These are phyloP conservation scores for Listronotus oregonensis DNA, from an alignment of 1,140 invertebrate genomes.

Conservation along the genomic window DNA sequence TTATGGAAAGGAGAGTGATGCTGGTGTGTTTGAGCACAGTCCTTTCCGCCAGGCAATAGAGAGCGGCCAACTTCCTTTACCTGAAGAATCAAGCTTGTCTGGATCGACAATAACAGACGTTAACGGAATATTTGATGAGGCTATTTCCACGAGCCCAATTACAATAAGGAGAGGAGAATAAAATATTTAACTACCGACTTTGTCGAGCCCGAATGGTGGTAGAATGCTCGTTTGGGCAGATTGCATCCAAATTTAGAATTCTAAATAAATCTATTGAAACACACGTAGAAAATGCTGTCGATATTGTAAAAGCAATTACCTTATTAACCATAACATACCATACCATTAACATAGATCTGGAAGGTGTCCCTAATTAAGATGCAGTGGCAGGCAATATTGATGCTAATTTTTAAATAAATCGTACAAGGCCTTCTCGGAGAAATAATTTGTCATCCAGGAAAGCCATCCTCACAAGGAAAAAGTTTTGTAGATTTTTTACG, in stretches of 20 bases:
- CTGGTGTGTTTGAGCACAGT: too few relatives aligned
- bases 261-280: conserved; percentile 1
- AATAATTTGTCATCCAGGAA: too few relatives aligned
- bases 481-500: too few relatives aligned
- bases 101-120: background rate
- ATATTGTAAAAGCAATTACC: background rate
- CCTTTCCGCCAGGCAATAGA: background rate
- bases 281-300: too few relatives aligned
- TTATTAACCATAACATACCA: too few relatives aligned
- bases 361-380: conserved; percentile 3
- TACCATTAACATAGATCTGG: background rate
- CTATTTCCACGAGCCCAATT: background rate
- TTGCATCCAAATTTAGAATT: background rate
- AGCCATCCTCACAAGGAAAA: too few relatives aligned
- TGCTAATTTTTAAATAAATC: too few relatives aligned
- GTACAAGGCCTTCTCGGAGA: too few relatives aligned
- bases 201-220: background rate
- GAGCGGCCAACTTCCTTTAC: background rate
- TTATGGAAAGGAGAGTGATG: too few relatives aligned
- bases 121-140: background rate
- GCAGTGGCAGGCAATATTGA: too few relatives aligned
- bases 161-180: background rate
- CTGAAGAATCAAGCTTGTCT: background rate
- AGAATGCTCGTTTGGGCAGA: background rate
- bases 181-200: too few relatives aligned